Evolutionary conservation across 2,797 vertebrate species (phyloP), one percentile per base, ranked within the genome.

Genomic region (Myripristis jacobus): DNA sequence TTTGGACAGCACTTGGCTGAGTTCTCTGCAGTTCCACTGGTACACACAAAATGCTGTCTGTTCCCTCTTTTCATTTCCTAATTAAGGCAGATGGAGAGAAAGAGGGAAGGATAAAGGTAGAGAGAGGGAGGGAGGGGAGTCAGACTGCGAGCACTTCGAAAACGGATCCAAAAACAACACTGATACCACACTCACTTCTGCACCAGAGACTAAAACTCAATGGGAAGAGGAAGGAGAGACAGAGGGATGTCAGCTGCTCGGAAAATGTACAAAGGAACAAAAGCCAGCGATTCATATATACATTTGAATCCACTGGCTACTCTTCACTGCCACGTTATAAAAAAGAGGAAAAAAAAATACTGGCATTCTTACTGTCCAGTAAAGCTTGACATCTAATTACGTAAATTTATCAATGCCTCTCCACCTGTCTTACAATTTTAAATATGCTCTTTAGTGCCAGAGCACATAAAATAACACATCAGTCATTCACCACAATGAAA

Each of bases 11-110:
- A 56, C 57, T 80, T 18, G 64, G 70, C 66, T 25, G 47, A 36
- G 65, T 69, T 80, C 66, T 79, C 77, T 55, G 66, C 72, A 58
- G 66, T 66, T 84, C 48, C 64, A 34, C 36, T 71, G 24, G 34
- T 53, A 85, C 46, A 76, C 62, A 76, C 41, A 78, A 67, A 75
- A 84, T 82, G 73, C 52, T 76, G 72, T 46, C 75, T 24, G 66
- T 67, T 87, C 69, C 73, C 56, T 48, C 70, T 77, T 73, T 78
- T 56, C 52, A 86, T 68, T 90, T 90, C 91, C 91, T 87, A 92
- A 91, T 91, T 92, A 91, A 91, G 92, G 89, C 90, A 91, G 73
- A 79, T 53, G 36, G 21, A 58, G 64, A 62, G 60, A 50, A 4
- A 55, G 69, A 48, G 62, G n/a, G 46, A 29, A 27, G 53, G 47